A percentile compares a stretch with the other conserved stretches of the same genome.
Evolutionary conservation across 2,888 invertebrate species (phyloP).

Genomic region (Rhyacophila evoluta): DNA sequence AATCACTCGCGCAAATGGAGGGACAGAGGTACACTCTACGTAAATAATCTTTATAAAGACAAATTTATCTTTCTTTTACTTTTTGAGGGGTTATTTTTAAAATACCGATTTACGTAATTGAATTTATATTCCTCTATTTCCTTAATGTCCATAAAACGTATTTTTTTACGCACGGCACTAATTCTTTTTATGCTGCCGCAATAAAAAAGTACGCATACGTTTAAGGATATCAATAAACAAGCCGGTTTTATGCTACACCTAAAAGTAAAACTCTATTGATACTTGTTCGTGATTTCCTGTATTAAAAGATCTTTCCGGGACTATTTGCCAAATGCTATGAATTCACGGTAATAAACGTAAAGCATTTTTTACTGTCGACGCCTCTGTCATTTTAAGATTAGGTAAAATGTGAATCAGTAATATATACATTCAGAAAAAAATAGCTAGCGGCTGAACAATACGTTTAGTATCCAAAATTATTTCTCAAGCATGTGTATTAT

Average conservation of each 20-base stretch:
- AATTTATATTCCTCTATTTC: slow-evolving; percentile 5
- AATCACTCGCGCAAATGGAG: no score
- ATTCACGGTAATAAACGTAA: neutral
- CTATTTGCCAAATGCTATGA: neutral
- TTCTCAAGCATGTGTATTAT: no score
- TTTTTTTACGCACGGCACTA: neutral
- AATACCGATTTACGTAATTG: neutral
- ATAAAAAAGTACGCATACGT: neutral
- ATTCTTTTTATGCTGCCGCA: neutral
- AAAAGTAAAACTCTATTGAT: neutral
- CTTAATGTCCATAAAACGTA: neutral
- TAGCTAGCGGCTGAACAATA: no score
- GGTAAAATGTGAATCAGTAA: no score
- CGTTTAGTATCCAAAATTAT: no score
- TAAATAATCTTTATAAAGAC: no score
- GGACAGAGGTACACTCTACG: no score
- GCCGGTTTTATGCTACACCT: neutral
- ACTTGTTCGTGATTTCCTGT: neutral
- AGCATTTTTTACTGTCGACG: neutral
- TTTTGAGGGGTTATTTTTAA: no score
- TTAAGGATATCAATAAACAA: neutral
- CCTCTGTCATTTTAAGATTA: no score
- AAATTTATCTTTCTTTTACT: no score
- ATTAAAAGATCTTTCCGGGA: neutral
- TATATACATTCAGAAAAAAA: no score